Percentiles rank a stretch among this genome's conserved stretches.
Conservation (phyloP, 2,888 invertebrate genomes). For the Cheiracanthium punctorium region DNA sequence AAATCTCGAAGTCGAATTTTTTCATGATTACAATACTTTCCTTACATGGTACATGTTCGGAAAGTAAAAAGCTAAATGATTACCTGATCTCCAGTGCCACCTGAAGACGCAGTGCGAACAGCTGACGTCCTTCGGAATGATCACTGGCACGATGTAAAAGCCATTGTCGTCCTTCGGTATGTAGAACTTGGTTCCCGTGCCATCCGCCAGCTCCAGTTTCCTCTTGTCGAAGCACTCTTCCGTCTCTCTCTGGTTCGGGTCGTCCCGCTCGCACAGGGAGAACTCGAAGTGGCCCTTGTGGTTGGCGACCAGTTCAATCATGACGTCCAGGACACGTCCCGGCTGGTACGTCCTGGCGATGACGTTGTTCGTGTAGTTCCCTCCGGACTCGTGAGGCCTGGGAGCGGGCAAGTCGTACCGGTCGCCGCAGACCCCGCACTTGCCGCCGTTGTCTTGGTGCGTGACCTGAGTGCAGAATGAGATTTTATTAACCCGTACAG, state of each 20-base stretch:
- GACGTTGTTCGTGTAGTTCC: slow-evolving; percentile 70
- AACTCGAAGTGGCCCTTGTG: slow-evolving; percentile 72
- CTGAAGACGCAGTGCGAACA: slow-evolving; percentile 71
- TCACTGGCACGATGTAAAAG: slow-evolving; percentile 64
- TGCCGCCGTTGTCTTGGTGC: slow-evolving; percentile 71
- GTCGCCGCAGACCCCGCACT: slow-evolving; percentile 73
- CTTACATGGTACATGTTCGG: no score
- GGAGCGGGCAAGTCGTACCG: slow-evolving; percentile 63
- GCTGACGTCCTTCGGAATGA: slow-evolving; percentile 68
- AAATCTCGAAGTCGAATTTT: no score
- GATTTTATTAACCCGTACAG: no score
- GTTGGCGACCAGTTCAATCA: slow-evolving; percentile 72
- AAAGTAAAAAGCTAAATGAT: no score
- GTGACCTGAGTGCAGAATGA: no score
- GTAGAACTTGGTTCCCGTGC: slow-evolving; percentile 44
- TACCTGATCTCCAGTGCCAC: slow-evolving; percentile 73
- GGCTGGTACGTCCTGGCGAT: slow-evolving; percentile 70
- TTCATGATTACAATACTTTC: no score
- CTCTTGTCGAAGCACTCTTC: slow-evolving; percentile 72
- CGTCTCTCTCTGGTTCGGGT: slow-evolving; percentile 65
- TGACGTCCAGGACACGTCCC: slow-evolving; percentile 70
- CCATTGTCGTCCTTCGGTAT: slow-evolving; percentile 69
- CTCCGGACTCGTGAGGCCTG: slow-evolving; percentile 72
- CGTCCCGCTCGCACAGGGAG: slow-evolving; percentile 70
- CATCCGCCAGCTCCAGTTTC: slow-evolving; percentile 63